Conservation (phyloP, 2,888 invertebrate species). For the Melinaea marsaeus region DNA sequence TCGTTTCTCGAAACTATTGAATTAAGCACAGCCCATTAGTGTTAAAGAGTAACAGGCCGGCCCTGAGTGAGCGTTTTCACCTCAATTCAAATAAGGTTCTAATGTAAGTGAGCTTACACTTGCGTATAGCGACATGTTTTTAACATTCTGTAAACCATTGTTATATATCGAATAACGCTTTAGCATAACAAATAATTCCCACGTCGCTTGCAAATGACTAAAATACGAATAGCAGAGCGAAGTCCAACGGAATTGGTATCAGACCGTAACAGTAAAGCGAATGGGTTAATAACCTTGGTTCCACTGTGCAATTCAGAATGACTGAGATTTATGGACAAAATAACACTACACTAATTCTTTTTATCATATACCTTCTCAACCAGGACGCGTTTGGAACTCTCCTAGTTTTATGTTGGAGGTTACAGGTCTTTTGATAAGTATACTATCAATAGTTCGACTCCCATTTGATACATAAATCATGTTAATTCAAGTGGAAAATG, state of each 20-base stretch:
- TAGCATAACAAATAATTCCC: conserved; percentile 23
- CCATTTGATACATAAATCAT: too few relatives aligned
- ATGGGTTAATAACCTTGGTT: conserved; percentile 73
- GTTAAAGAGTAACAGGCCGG: neutral
- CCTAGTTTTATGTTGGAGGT: too few relatives aligned
- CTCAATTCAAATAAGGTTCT: neutral
- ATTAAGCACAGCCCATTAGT: neutral
- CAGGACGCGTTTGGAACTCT: too few relatives aligned
- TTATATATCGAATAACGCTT: conserved; percentile 20
- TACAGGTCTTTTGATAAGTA: too few relatives aligned
- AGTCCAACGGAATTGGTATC: conserved; percentile 58
- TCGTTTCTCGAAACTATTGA: conserved; percentile 5
- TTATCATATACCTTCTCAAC: too few relatives aligned
- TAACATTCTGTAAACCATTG: neutral
- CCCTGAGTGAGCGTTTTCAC: neutral
- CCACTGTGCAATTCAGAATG: conserved; percentile 48
- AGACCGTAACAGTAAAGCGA: conserved; percentile 61
- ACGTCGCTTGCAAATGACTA: conserved; percentile 24
- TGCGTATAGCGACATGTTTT: neutral
- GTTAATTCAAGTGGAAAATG: too few relatives aligned
- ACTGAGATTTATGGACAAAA: conserved; percentile 33
- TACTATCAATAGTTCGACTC: too few relatives aligned
- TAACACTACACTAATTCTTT: conserved; percentile 8
- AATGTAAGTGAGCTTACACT: neutral
- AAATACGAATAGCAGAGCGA: conserved; percentile 30